Base-by-base conservation (phyloP, 2,797 vertebrate genomes). In the Acanthurus leucopareius region DNA sequence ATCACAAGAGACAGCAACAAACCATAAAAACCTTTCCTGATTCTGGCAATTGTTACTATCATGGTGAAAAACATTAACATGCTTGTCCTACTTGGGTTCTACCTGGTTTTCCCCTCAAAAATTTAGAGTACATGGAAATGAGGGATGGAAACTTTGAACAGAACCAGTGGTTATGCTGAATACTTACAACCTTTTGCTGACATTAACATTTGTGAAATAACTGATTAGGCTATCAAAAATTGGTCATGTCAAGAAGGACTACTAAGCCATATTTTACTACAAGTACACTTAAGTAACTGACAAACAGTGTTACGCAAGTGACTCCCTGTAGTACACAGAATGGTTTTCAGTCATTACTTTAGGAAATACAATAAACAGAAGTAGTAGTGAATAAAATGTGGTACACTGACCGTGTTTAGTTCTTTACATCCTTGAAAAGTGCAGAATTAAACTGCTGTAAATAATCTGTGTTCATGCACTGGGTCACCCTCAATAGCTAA, bases 131-230 rank as follows among this genome's bases (percentile, higher is more conserved):
- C 6, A 1, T 14, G 16, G 58, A 52, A 42, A 17, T 62, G n/a
- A 64, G 25, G 56, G 13, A 73, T 13, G 7, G 1, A 45, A 51
- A 71, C 40, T 58, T 76, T 71, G 4, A 56, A 66, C 1, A 5
- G 45, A 62, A 69, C 28, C 7, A 20, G 15, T 19, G 16, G 58
- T 71, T 65, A 1, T 8, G 15, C 35, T 68, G n/a, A 58, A 66
- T 56, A 62, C 66, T 68, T 79, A 57, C 35, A 59, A 49, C 22
- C 44, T 28, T 38, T 80, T 60, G 0, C 5, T 53, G 56, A 67
- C 51, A 73, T 71, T 73, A 76, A 87, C 73, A 79, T 81, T 76
- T 83, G 19, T 69, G 28, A 67, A 61, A 76, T 35, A 45, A 59
- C 61, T 19, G n/a, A 69, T 74, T 60, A 64, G 13, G 22, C 22